Base-by-base conservation (phyloP, 2,888 invertebrate species). In the Artemia sinica region DNA sequence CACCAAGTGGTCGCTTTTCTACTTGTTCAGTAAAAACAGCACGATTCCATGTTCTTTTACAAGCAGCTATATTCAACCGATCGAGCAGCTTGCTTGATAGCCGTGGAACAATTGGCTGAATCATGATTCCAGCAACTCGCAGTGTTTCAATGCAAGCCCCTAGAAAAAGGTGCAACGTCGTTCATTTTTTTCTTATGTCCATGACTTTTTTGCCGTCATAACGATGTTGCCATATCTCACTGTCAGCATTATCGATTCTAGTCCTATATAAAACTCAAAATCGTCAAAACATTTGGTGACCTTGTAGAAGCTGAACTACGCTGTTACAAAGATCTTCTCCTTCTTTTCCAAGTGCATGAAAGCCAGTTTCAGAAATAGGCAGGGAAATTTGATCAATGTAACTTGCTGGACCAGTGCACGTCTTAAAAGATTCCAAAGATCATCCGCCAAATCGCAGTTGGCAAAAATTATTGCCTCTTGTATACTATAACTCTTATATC, bases 381-480 rank as follows among this genome's bases (percentile, higher is more conserved):
- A 91, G 91, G 78, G 88, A 86, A 75, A 84, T 82, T 75, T 84
- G 85, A 11, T 81, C 78, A n/a, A 87, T 86, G 83, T 96, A 96
- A 69, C 96, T 80, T 7, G 85, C 80, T 71, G 80, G 80, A 18
- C 88, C 88, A 72, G 86, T 85, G 75, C 88, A 18, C 96, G 84
- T 69, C 84, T 87, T 71, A 91, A 81, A 68, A 97, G 82, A 82
- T 97, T 97, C 41, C 95, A 95, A 18, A 95, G 78, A 0, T 89
- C 91, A 77, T 95, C 90, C 4, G 92, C 94, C 70, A 97, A 80
- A 77, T 96, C 94, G 0, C 89, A 82, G 80, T 97, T 96, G 28
- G 91, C 80, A 69, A 86, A 83, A 73, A 87, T 84, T 52, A 85
- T 77, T 67, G 89, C 81, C 77, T 90, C 89, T 8, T 80, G 81